Percentiles rank a stretch among this genome's conserved stretches.
Conservation (phyloP, 1,140 invertebrate species). For the Arctopsyche grandis region DNA sequence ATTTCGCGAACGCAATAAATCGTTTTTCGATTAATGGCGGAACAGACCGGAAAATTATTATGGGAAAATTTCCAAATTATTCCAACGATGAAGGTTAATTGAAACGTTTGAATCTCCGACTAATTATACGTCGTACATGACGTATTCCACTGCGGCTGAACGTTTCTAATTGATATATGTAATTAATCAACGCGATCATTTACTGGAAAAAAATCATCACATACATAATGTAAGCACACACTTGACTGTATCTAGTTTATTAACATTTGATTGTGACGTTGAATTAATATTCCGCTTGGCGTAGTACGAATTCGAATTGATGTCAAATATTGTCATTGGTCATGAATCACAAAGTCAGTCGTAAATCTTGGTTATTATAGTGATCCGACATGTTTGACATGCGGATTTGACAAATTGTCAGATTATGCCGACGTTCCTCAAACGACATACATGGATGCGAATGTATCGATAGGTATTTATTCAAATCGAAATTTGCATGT, state of each 20-base stretch:
- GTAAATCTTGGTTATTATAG: neutral
- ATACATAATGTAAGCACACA: too few species aligned
- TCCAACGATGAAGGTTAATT: neutral
- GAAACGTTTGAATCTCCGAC: neutral
- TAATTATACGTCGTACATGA: neutral
- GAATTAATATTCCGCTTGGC: too few species aligned
- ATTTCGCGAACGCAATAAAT: conserved; percentile 2
- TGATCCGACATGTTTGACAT: conserved; percentile 2
- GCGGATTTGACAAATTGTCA: neutral
- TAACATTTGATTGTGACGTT: too few species aligned
- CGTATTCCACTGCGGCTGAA: neutral
- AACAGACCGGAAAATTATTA: neutral
- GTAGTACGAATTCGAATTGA: too few species aligned
- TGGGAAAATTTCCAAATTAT: neutral
- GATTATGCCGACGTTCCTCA: too few species aligned
- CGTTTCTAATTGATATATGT: neutral
- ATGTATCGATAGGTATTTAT: too few species aligned
- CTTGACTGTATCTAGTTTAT: too few species aligned
- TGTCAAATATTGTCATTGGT: too few species aligned
- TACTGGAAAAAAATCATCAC: neutral
- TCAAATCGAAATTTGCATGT: too few species aligned
- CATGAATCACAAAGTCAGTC: neutral
- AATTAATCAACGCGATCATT: neutral
- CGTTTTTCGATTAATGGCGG: neutral
- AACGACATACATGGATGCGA: too few species aligned